Percentiles rank a stretch among this genome's conserved stretches.
Evolutionary conservation across 2,113 vertebrate genomes (phyloP).

Genomic region (Melanerpes formicivorus): DNA sequence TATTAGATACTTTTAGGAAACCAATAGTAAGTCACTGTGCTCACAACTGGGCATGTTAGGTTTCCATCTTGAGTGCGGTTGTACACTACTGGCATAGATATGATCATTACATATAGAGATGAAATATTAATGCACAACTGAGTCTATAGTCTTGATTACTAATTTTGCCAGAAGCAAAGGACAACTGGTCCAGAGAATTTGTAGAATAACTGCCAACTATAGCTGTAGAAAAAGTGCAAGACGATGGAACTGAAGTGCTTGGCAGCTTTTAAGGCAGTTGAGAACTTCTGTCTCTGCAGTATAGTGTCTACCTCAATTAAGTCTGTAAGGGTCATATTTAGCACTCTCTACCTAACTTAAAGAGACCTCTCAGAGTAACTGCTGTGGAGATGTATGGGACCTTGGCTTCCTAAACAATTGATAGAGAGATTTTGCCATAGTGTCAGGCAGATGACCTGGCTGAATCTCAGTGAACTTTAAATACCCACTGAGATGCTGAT

Average conservation of each 20-base stretch:
- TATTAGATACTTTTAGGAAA: background rate
- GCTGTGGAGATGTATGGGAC: background rate
- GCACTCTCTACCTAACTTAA: background rate
- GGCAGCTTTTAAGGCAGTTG: background rate
- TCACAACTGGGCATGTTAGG: background rate
- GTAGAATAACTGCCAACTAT: background rate
- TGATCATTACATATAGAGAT: background rate
- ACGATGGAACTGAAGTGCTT: background rate
- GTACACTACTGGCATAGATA: background rate
- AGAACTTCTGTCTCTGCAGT: background rate
- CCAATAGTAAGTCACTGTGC: background rate
- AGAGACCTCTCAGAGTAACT: background rate
- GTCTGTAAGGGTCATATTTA: background rate
- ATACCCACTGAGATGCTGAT: background rate
- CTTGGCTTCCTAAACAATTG: background rate
- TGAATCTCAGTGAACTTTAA: background rate
- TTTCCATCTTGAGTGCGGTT: background rate
- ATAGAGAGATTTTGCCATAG: background rate
- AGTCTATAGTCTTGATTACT: background rate
- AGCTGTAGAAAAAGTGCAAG: background rate
- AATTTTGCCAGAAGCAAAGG: background rate
- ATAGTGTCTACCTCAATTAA: background rate
- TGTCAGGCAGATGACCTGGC: background rate
- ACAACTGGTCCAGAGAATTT: background rate
- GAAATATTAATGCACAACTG: background rate